Percentiles rank a stretch among this genome's conserved stretches.
Conservation (phyloP, 1,140 invertebrate species). For the Diabrotica undecimpunctata region DNA sequence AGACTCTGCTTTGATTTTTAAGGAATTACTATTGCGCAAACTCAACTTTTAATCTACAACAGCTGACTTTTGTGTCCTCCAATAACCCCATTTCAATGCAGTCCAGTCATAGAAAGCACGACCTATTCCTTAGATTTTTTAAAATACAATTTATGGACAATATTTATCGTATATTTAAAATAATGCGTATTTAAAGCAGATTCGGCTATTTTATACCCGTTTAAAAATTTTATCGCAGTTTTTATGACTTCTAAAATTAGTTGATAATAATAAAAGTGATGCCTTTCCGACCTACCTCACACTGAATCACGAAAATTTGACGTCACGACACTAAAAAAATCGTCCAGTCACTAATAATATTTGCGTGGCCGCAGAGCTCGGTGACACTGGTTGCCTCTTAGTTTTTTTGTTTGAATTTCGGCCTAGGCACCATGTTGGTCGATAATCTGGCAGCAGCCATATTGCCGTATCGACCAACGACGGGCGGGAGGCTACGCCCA, state of each 20-base stretch:
- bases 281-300: conserved; percentile 32
- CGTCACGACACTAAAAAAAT: conserved; percentile 20
- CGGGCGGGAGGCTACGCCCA: conserved; percentile 29
- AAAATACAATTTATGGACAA: too few species aligned
- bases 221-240: too few species aligned
- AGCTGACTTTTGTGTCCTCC: too few species aligned
- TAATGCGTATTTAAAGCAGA: too few species aligned
- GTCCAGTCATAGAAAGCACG: too few species aligned
- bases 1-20: too few species aligned
- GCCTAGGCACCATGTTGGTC: conserved; percentile 31
- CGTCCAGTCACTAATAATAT: conserved; percentile 18
- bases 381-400: conserved; percentile 25
- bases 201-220: too few species aligned
- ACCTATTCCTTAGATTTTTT: too few species aligned
- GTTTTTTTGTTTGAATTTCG: conserved; percentile 28
- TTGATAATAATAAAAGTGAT: conserved; percentile 20
- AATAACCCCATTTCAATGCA: too few species aligned
- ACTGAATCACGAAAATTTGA: conserved; percentile 19
- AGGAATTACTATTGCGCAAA: too few species aligned
- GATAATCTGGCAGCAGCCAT: conserved; percentile 26
- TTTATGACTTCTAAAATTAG: background rate
- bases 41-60: too few species aligned
- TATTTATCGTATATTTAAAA: too few species aligned
- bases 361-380: conserved; percentile 26
- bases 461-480: conserved; percentile 36